Evolutionary conservation across 2,113 vertebrate genomes (phyloP).

Genomic region (Neodontobutis hainanensis): DNA sequence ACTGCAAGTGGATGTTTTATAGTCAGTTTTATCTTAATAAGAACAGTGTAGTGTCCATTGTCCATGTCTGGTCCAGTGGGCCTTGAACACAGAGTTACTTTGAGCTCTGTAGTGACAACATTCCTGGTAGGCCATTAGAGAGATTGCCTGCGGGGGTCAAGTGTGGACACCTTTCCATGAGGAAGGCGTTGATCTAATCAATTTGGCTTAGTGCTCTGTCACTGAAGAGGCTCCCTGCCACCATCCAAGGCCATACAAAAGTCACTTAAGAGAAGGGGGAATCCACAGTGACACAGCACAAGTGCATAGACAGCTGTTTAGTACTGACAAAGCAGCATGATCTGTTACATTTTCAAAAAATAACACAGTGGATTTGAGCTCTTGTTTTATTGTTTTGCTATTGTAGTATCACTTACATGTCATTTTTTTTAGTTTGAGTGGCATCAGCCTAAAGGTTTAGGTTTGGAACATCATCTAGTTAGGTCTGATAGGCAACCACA

Average conservation of each 20-base stretch:
- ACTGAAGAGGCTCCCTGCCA: constrained; percentile 37
- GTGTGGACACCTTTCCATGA: constrained; percentile 58
- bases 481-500: constrained; percentile 37
- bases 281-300: constrained; percentile 15
- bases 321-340: neutral
- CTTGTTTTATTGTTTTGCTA: too few species aligned
- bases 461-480: constrained; percentile 51
- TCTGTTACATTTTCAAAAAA: too few species aligned
- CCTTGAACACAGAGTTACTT: constrained; percentile 17
- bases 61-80: constrained; percentile 28
- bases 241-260: constrained; percentile 64
- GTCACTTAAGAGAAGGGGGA: constrained; percentile 41
- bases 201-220: constrained; percentile 68
- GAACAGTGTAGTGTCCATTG: constrained; percentile 14
- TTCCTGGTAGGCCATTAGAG: constrained; percentile 66
- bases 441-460: constrained; percentile 21
- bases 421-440: too few species aligned
- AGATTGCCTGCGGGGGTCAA: constrained; percentile 61
- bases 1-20: neutral
- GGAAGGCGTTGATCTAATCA: constrained; percentile 71
- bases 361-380: constrained; percentile 34
- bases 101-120: constrained; percentile 45
- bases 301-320: neutral
- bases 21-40: neutral
- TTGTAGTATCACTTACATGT: too few species aligned